These are phyloP conservation scores for Timandra comae DNA, from an alignment of 2,888 invertebrate species.

Conservation along the genomic window DNA sequence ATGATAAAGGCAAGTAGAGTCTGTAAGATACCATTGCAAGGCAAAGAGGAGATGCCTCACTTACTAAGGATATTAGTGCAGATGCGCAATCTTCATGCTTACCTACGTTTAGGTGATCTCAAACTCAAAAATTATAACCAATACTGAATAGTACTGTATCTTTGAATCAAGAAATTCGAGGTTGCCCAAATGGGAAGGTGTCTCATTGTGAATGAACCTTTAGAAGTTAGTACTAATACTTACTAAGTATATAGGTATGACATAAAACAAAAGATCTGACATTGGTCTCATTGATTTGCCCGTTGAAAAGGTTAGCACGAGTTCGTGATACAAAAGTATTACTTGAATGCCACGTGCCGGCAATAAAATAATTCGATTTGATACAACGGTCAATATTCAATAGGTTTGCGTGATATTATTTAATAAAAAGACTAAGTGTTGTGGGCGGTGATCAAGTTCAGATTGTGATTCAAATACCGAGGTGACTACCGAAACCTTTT, in stretches of 20 bases:
- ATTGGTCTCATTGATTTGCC: constrained; percentile 10
- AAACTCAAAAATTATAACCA: not conserved
- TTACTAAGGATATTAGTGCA: too few species aligned
- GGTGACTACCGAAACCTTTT: too few species aligned
- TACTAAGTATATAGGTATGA: not conserved
- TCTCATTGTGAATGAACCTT: not conserved
- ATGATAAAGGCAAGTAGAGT: too few species aligned
- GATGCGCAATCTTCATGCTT: too few species aligned
- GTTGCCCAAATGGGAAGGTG: not conserved
- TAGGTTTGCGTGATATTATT: constrained; percentile 23
- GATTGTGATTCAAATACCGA: too few species aligned
- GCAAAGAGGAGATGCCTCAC: too few species aligned
- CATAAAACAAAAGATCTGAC: constrained; percentile 7
- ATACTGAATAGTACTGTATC: not conserved
- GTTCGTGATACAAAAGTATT: constrained; percentile 15
- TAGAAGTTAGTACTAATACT: not conserved
- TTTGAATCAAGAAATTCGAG: not conserved
- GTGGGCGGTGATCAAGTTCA: constrained; percentile 21
- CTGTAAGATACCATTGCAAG: too few species aligned
- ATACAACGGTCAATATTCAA: constrained; percentile 14
- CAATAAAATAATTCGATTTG: constrained; percentile 17
- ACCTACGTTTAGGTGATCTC: not conserved
- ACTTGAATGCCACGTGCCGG: constrained; percentile 14
- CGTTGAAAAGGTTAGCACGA: constrained; percentile 16
- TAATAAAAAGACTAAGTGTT: constrained; percentile 12